Evolutionary conservation across 1,140 invertebrate genomes (phyloP).

Genomic region (Microplitis mediator): DNA sequence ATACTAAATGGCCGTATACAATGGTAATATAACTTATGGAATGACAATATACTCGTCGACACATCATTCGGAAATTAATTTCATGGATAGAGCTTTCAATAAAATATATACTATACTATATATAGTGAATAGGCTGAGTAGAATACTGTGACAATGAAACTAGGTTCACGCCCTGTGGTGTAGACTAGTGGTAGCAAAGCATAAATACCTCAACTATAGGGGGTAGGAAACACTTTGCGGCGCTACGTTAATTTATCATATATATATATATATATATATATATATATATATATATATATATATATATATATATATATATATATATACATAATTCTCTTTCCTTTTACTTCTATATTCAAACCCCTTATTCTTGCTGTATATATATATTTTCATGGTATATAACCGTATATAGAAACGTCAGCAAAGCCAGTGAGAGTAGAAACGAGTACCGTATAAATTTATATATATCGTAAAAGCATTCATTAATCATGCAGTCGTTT

Average conservation of each 20-base stretch:
- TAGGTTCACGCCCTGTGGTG: neutral
- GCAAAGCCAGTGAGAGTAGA: neutral
- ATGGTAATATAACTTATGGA: neutral
- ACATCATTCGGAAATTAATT: neutral
- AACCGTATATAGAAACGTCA: neutral
- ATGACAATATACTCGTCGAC: slow-evolving; percentile 7
- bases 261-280: neutral
- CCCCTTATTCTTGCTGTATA: neutral
- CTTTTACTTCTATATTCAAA: neutral
- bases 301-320: neutral
- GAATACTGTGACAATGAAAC: neutral
- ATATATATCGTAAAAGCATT: neutral
- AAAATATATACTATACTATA: neutral
- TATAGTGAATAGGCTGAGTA: slow-evolving; percentile 6
- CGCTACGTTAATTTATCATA: slow-evolving; percentile 20
- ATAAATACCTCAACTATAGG: slow-evolving; percentile 1
- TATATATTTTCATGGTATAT: neutral
- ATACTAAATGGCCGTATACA: neutral
- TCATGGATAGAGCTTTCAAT: neutral
- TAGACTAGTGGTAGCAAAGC: neutral
- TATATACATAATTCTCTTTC: neutral
- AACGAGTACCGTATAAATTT: neutral
- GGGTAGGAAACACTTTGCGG: slow-evolving; percentile 20
- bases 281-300: neutral
- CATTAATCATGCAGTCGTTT: neutral